Evolutionary conservation across 2,888 invertebrate species (phyloP), one percentile per base, ranked within the genome.

Genomic region (Chironomus tentans): DNA sequence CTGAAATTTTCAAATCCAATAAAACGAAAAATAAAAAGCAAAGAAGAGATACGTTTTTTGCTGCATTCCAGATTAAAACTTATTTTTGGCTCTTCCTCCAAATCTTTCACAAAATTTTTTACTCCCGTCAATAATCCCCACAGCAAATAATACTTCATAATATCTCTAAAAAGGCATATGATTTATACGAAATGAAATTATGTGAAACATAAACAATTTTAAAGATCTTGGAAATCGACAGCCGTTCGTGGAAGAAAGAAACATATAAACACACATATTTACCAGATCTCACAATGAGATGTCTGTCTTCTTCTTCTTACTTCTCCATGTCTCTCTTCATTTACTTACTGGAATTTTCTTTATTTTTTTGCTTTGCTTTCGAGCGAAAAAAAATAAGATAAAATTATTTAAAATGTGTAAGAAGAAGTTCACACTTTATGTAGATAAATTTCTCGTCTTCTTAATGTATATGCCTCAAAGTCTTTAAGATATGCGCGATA

Each of bases 131-230:
- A 38, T 38, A 38, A 38, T 38, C 10, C 38, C 7, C 10, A 38
- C 38, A 38, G 38, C 38, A 38, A 38, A 38, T 38, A 38, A 38
- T 4, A 38, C 38, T 38, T 10, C 38, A 38, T 10, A 38, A 38
- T 10, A 38, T 65, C 65, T 21, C 65, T 65, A 65, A 65, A 65
- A 15, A n/a, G 56, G 24, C n/a, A 56, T 56, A 71, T 71, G 71
- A 71, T 71, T 56, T 71, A 71, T 71, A 71, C 71, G 28, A 38
- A 71, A 71, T 61, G 71, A 71, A 71, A 61, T 71, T 71, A 71
- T 71, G 56, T 56, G 71, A 71, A 71, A 71, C 71, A 71, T 71
- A 71, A 71, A 71, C 71, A 71, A 28, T 71, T 70, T 65, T 48
- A 22, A 22, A 22, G 70, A 48, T 71, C 28, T 71, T 50, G 22